Percentiles rank a stretch among this genome's conserved stretches.
Conservation (phyloP, 2,797 vertebrate species). For the Simalia tracyae region DNA sequence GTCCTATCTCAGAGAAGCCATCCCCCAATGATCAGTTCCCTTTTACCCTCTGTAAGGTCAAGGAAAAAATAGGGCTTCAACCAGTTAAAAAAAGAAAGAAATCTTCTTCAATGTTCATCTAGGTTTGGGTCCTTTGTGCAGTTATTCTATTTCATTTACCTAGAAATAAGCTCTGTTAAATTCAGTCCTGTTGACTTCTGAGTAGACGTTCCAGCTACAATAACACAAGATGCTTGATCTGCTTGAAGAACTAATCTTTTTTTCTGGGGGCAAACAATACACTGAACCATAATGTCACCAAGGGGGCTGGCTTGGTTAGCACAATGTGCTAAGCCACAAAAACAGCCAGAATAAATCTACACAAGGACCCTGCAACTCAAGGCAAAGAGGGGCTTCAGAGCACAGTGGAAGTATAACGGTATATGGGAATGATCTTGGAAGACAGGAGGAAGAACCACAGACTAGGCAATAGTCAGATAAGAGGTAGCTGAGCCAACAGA, state of each 20-base stretch:
- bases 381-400: neutral
- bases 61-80: neutral
- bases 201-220: neutral
- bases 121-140: neutral
- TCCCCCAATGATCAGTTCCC: neutral
- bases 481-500: neutral
- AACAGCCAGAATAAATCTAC: neutral
- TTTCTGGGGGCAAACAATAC: neutral
- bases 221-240: neutral
- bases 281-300: neutral
- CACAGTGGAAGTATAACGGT: neutral
- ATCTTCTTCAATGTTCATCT: neutral
- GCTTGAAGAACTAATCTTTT: neutral
- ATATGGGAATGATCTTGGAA: neutral
- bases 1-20: neutral
- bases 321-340: neutral
- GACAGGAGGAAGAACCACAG: neutral
- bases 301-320: neutral
- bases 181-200: neutral
- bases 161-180: neutral
- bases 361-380: neutral
- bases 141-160: neutral
- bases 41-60: neutral
- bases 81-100: too few species aligned
- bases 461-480: neutral